A percentile compares a stretch with the other conserved stretches of the same genome.
Evolutionary conservation across 2,797 vertebrate species (phyloP).

Genomic region (Cyclura pinguis): DNA sequence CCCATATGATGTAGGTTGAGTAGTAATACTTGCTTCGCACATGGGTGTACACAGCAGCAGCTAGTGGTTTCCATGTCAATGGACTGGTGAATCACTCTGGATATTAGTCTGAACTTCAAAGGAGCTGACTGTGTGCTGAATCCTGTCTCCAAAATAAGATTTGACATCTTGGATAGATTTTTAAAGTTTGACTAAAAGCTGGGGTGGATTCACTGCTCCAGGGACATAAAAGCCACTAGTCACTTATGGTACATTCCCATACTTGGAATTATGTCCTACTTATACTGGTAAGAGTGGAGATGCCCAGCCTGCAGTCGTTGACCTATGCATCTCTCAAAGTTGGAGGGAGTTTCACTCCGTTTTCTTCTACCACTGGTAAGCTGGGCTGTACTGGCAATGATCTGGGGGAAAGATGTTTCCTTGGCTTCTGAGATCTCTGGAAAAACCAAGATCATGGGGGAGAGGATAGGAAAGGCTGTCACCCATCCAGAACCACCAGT

Average conservation of each 20-base stretch:
- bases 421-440: not conserved
- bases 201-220: too few relatives aligned
- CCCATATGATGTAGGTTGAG: too few relatives aligned
- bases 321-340: not conserved
- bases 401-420: too few relatives aligned
- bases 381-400: not conserved
- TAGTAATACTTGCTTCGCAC: not conserved
- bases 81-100: not conserved
- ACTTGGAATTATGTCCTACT: not conserved
- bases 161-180: too few relatives aligned
- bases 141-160: too few relatives aligned
- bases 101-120: not conserved
- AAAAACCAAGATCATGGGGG: not conserved
- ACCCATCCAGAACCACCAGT: not conserved
- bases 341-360: not conserved
- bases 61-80: not conserved
- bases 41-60: too few relatives aligned
- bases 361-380: not conserved
- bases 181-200: too few relatives aligned
- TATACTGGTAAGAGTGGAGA: not conserved
- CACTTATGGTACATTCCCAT: not conserved
- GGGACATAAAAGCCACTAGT: not conserved
- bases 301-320: not conserved
- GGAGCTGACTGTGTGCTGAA: not conserved
- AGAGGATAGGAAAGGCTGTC: not conserved